Conservation (phyloP, 2,113 vertebrate genomes). For the Centropus unirufus region DNA sequence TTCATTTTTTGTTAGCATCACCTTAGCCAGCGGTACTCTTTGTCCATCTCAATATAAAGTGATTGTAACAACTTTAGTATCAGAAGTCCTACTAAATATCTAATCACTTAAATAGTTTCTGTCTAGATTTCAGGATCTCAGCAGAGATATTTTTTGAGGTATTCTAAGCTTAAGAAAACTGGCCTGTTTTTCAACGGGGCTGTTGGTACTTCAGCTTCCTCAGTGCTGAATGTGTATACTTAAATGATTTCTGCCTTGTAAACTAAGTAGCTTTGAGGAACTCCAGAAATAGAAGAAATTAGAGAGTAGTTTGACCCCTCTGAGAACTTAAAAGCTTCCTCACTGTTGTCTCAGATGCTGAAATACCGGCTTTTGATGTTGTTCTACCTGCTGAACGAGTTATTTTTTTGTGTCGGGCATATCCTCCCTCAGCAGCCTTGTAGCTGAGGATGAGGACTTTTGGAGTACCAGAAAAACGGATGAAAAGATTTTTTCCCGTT, state of each 20-base stretch:
- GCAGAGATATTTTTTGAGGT: neutral
- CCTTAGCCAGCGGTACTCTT: neutral
- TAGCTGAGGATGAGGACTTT: neutral
- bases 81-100: neutral
- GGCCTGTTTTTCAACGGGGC: neutral
- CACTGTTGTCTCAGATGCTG: neutral
- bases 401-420: neutral
- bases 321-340: neutral
- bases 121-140: neutral
- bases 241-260: neutral
- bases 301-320: slow-evolving; percentile 1
- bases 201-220: neutral
- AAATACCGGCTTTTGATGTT: neutral
- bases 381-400: slow-evolving; percentile 43
- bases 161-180: neutral
- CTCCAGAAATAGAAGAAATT: slow-evolving; percentile 15
- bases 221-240: neutral
- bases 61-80: neutral
- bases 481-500: neutral
- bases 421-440: neutral
- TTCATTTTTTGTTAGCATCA: neutral
- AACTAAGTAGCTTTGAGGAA: neutral
- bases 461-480: neutral
- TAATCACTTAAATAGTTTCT: neutral
- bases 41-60: neutral